These are phyloP conservation scores for Lasioglossum figueresi DNA, from an alignment of 2,888 invertebrate species.

Conservation along the genomic window DNA sequence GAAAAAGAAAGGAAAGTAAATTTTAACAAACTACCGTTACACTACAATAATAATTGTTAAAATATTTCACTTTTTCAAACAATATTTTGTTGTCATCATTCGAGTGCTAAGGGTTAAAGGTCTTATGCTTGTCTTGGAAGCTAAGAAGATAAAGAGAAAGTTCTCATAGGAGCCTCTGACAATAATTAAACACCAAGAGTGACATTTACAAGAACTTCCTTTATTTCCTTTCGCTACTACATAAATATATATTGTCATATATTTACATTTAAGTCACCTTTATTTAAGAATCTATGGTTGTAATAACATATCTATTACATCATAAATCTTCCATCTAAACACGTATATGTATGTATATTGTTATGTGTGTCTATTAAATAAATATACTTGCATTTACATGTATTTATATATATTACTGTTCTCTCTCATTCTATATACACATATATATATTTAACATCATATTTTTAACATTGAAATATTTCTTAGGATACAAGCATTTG, in stretches of 20 bases:
- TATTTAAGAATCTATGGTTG: slow-evolving; percentile 49
- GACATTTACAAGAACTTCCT: slow-evolving; percentile 54
- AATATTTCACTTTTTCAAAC: too few species aligned
- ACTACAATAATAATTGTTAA: too few species aligned
- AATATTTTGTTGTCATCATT: too few species aligned
- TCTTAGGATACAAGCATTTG: slow-evolving; percentile 38
- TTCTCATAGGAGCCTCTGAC: background rate
- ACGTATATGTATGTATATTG: slow-evolving; percentile 50
- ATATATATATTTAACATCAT: slow-evolving; percentile 41
- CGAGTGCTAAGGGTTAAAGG: too few species aligned
- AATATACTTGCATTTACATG: slow-evolving; percentile 63
- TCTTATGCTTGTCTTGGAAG: background rate
- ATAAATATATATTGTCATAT: slow-evolving; percentile 63
- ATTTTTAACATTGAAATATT: slow-evolving; percentile 36
- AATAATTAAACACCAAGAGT: slow-evolving; percentile 1
- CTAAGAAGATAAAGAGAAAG: background rate
- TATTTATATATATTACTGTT: slow-evolving; percentile 58
- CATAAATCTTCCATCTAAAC: slow-evolving; percentile 54
- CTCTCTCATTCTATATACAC: slow-evolving; percentile 45
- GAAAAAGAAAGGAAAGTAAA: too few species aligned
- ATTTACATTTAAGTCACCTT: slow-evolving; percentile 61
- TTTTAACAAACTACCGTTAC: too few species aligned
- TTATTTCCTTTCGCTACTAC: slow-evolving; percentile 57
- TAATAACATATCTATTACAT: slow-evolving; percentile 52
- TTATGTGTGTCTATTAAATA: slow-evolving; percentile 63